Percentiles rank a stretch among this genome's conserved stretches.
Conservation (phyloP, 1,140 invertebrate genomes). For the Ceratosolen solmsi region DNA sequence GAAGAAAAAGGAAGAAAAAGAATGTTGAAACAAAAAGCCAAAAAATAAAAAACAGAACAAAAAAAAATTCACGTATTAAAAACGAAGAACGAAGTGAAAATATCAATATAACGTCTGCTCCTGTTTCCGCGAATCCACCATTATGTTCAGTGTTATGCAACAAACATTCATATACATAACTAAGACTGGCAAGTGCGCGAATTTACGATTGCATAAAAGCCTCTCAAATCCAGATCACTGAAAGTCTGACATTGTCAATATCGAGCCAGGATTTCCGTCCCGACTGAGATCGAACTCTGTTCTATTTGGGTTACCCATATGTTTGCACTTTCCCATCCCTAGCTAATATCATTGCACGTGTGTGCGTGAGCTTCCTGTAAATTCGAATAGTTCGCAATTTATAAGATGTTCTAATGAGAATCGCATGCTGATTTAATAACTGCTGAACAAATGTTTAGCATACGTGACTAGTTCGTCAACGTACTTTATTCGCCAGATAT, state of each 20-base stretch:
- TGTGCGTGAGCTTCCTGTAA: not conserved
- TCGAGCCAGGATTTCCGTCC: not conserved
- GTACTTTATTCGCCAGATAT: not conserved
- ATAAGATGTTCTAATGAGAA: not conserved
- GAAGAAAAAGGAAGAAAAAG: not conserved
- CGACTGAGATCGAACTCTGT: not conserved
- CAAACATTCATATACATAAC: not conserved
- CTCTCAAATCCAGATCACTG: not conserved
- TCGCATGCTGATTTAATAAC: constrained; percentile 11
- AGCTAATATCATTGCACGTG: constrained; percentile 7
- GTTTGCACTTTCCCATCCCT: constrained; percentile 11
- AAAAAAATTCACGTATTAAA: not conserved
- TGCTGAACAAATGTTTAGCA: constrained; percentile 1
- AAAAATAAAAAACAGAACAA: not conserved
- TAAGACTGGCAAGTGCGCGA: not conserved
- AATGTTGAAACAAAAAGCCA: not conserved
- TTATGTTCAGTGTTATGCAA: not conserved
- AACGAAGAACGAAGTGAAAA: not conserved
- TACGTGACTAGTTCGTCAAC: constrained; percentile 17
- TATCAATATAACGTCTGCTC: not conserved
- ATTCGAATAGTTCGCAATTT: not conserved
- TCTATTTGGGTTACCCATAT: constrained; percentile 1
- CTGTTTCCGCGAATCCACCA: not conserved
- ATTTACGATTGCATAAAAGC: not conserved
- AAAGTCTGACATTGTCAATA: constrained; percentile 21